Evolutionary conservation across 2,113 vertebrate species (phyloP), one percentile per base, ranked within the genome.

Genomic region (Jaculus jaculus): DNA sequence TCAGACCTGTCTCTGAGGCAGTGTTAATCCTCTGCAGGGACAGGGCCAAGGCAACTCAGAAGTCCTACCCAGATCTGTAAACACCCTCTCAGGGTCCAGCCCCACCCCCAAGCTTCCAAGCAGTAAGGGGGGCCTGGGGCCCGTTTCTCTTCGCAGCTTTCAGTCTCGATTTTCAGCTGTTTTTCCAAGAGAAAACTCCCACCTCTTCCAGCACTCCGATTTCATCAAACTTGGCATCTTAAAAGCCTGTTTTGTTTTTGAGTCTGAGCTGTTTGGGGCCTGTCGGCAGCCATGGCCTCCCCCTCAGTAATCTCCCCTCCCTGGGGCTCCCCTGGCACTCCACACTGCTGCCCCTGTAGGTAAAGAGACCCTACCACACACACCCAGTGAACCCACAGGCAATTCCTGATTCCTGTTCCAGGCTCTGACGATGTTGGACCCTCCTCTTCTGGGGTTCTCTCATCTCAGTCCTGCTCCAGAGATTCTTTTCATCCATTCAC

Each of bases 151-250:
- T 96, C 47, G 28, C 97, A 97, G 96, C 93, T 96, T 97, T 97
- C 94, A 97, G 94, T 92, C 94, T 90, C 16, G 61, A 96, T 97
- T 98, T 97, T 94, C 96, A 97, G 97, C 90, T 94, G 81, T 97
- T 98, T 97, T 95, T 96, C 97, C 84, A 96, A 94, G 0, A 98
- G 97, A 97, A 98, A 97, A 98, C 94, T 95, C 97, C 94, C 96
- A 97, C 96, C 94, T 82, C 95, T 98, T 98, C 95, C 66, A 97
- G 97, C 97, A 97, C 97, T 96, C 97, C 94, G 96, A 95, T 97
- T 98, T 97, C 97, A 98, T 98, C 98, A 98, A 98, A 98, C 97
- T 96, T 98, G 97, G 98, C 98, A 97, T 98, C 98, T 98, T 98
- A 98, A 98, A 98, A 98, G 98, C 98, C 94, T 97, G 91, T 92